Evolutionary conservation across 2,888 invertebrate genomes (phyloP).

Genomic region (Xylocampa areola): DNA sequence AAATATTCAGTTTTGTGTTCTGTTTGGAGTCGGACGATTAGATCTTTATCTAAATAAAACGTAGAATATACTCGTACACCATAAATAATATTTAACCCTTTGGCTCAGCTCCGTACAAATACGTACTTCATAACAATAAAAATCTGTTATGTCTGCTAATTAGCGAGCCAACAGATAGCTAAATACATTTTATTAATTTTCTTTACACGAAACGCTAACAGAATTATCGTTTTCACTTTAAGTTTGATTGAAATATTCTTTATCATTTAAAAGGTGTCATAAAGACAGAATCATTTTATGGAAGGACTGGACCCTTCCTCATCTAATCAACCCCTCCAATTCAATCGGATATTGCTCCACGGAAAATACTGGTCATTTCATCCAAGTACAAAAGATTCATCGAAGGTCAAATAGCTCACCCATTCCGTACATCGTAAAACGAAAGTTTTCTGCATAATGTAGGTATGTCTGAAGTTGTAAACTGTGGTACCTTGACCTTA

Average conservation of each 20-base stretch:
- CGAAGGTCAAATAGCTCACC: slow-evolving; percentile 28
- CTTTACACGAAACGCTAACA: no score
- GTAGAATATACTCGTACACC: no score
- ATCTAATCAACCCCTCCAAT: slow-evolving; percentile 41
- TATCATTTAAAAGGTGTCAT: slow-evolving; percentile 17
- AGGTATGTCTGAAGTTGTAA: slow-evolving; percentile 13
- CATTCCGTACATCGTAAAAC: slow-evolving; percentile 30
- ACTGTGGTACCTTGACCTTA: neutral
- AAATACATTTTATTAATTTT: no score
- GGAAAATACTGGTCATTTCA: slow-evolving; percentile 32
- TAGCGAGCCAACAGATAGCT: no score
- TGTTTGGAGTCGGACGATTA: neutral
- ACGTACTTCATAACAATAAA: no score
- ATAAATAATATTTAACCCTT: no score
- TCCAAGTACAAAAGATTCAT: slow-evolving; percentile 40
- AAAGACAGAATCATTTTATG: slow-evolving; percentile 36
- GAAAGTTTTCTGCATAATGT: slow-evolving; percentile 28
- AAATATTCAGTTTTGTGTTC: neutral
- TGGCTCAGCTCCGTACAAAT: no score
- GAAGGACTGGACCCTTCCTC: slow-evolving; percentile 31
- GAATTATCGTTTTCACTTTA: neutral
- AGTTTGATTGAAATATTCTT: slow-evolving; percentile 19
- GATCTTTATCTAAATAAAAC: neutral
- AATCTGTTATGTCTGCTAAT: no score
- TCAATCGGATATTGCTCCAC: slow-evolving; percentile 22